Base-by-base conservation (phyloP, 2,888 invertebrate genomes). In the Oxyteleia sp. region DNA sequence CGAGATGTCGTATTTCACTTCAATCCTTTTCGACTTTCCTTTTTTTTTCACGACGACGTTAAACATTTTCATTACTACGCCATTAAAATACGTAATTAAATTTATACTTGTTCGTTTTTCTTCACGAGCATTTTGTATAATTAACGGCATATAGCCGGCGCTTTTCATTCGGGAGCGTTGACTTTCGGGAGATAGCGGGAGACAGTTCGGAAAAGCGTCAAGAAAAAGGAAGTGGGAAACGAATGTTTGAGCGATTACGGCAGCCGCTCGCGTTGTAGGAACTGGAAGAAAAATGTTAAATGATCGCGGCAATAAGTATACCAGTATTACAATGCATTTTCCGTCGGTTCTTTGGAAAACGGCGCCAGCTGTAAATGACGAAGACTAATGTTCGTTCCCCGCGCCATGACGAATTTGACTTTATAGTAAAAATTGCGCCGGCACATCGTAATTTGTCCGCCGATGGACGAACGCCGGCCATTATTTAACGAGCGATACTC, bases 241-340 rank as follows among this genome's bases (percentile, higher is more conserved):
- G 71, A 83, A 71, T 47, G 75, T 84, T 84, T 83, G 79, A 83
- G 79, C 69, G 79, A 83, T 83, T 75, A 74, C 68, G 11, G 57
- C 74, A 79, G 74, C 79, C 64, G 51, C 69, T 75, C 64, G 51
- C 69, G 51, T 66, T 61, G 79, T 55, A 83, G 55, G 64, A 79
- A 64, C 51, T 57, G 41, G 69, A 79, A 75, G 83, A 79, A 83
- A 83, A 83, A 79, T 83, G 83, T 83, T 83, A 79, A 83, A 83
- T 80, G 83, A 83, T 79, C 75, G 55, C 47, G 35, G 84, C 84
- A 84, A 80, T 84, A 84, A 84, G 80, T 84, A 63, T 63, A 84
- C 75, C 43, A 59, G 80, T 80, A 84, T 84, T 79, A 84, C 84
- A 75, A 84, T 79, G 79, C 79, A 79, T 74, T 74, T 83, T 79